These are phyloP conservation scores for Pterostichus madidus DNA, from an alignment of 2,888 invertebrate genomes.

Conservation along the genomic window DNA sequence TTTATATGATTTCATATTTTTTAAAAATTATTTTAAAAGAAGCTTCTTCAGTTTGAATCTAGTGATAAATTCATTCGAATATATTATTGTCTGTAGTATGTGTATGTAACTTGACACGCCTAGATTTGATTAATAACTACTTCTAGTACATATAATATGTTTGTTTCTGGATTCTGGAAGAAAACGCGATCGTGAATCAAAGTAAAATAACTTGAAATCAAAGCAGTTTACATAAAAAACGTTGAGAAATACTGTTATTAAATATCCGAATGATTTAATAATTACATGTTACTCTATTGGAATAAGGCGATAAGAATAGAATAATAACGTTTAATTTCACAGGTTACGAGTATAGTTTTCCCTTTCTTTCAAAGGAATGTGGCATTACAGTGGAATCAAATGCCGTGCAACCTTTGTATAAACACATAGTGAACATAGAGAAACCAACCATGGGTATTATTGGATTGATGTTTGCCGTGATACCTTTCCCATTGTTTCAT, in stretches of 20 bases:
- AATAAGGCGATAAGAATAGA: constrained; percentile 42
- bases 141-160: too few relatives aligned
- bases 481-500: constrained; percentile 92
- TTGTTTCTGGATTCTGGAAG: too few relatives aligned
- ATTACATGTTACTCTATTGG: constrained; percentile 9
- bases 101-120: too few relatives aligned
- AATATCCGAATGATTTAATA: constrained; percentile 33
- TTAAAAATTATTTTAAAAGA: too few relatives aligned
- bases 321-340: constrained; percentile 71
- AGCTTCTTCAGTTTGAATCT: too few relatives aligned
- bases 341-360: constrained; percentile 78
- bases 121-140: too few relatives aligned
- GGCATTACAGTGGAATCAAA: constrained; percentile 87
- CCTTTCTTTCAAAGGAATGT: constrained; percentile 81
- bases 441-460: constrained; percentile 91
- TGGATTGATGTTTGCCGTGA: constrained; percentile 90
- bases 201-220: too few relatives aligned
- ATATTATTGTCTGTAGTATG: too few relatives aligned
- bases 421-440: constrained; percentile 90
- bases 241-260: constrained; percentile 31
- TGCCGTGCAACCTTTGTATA: constrained; percentile 90
- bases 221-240: too few relatives aligned
- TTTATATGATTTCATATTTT: too few relatives aligned
- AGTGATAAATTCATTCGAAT: too few relatives aligned
- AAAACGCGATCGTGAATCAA: too few relatives aligned